A percentile compares a stretch with the other conserved stretches of the same genome.
Evolutionary conservation across 2,113 vertebrate species (phyloP).

Genomic region (Edolisoma coerulescens): DNA sequence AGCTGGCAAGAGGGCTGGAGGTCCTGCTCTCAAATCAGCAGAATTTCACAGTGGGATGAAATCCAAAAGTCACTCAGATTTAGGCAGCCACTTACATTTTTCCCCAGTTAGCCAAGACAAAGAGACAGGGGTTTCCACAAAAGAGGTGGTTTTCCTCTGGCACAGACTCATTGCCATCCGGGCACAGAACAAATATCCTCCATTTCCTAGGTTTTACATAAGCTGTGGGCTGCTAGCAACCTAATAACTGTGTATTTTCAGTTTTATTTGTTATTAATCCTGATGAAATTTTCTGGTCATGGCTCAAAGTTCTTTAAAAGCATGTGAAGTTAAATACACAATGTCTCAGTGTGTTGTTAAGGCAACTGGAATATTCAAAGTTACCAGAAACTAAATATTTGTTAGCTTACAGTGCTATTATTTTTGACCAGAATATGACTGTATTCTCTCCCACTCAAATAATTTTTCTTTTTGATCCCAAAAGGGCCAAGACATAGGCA

Average conservation of each 20-base stretch:
- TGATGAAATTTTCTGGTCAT: slow-evolving; percentile 9
- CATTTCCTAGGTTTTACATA: not conserved
- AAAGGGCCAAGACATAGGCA: not conserved
- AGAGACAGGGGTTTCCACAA: not conserved
- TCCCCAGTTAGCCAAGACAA: not conserved
- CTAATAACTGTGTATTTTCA: not conserved
- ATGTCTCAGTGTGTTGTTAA: not conserved
- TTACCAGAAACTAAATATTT: not conserved
- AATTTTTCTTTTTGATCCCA: not conserved
- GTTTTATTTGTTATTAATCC: not conserved
- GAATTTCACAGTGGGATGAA: not conserved
- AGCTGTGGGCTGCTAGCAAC: not conserved
- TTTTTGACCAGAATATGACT: not conserved
- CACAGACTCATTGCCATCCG: not conserved
- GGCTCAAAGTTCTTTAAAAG: slow-evolving; percentile 24
- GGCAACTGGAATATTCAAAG: slow-evolving; percentile 13
- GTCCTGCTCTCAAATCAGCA: not conserved
- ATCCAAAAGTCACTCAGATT: not conserved
- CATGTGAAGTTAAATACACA: not conserved
- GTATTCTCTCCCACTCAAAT: not conserved
- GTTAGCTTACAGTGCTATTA: not conserved
- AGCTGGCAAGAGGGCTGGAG: not conserved
- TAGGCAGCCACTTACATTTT: not conserved
- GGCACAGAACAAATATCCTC: not conserved
- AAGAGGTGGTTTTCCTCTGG: not conserved